Evolutionary conservation across 37 sponge, comb jelly and placozoan genomes (phyloP).

Genomic region (Halisarca cf. caerulea): DNA sequence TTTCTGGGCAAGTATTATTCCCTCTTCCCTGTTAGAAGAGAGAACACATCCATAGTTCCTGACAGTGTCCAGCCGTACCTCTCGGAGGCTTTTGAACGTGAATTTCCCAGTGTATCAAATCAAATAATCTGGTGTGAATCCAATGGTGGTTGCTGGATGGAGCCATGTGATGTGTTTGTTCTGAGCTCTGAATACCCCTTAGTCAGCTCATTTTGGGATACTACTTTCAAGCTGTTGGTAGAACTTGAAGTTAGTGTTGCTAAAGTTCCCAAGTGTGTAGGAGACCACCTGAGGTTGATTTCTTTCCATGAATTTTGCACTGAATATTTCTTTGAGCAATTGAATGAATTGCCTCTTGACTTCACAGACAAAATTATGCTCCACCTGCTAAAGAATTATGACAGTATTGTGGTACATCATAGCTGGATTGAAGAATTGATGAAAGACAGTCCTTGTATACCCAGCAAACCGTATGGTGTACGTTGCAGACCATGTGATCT

Average conservation of each 20-base stretch:
- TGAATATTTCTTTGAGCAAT: constrained; percentile 29
- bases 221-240: neutral
- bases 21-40: constrained; percentile 30
- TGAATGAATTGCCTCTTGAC: neutral
- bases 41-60: too few species aligned
- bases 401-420: neutral
- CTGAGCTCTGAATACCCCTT: constrained; percentile 4
- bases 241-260: neutral
- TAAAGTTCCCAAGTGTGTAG: neutral
- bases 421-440: constrained; percentile 45
- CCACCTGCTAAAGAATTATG: constrained; percentile 25
- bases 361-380: constrained; percentile 32
- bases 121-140: neutral
- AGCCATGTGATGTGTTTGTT: constrained; percentile 25
- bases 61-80: neutral
- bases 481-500: constrained; percentile 14
- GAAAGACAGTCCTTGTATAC: constrained; percentile 32
- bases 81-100: neutral
- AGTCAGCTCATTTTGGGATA: neutral
- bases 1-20: constrained; percentile 42
- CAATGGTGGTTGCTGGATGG: constrained; percentile 53
- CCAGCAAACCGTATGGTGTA: neutral
- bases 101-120: neutral
- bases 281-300: neutral
- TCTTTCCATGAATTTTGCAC: constrained; percentile 27